These are phyloP conservation scores for Loriculus beryllinus DNA, from an alignment of 2,797 vertebrate genomes.

Conservation along the genomic window DNA sequence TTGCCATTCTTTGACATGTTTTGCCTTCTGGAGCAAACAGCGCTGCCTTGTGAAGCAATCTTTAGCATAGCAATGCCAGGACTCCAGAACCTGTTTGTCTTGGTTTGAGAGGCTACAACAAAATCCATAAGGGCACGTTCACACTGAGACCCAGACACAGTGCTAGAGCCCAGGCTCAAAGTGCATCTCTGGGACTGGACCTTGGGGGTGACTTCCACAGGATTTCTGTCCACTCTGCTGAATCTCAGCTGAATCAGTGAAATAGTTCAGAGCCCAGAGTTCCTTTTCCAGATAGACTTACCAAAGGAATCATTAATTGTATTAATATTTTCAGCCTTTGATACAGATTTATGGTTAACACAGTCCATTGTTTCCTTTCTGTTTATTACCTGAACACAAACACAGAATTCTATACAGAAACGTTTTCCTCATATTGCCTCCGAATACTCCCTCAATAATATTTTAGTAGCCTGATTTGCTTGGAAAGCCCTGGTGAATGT, in stretches of 20 bases:
- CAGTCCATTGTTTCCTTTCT: neutral
- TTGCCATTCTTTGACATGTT: neutral
- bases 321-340: neutral
- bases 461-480: neutral
- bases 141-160: rapidly evolving
- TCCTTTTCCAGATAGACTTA: neutral
- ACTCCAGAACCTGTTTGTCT: neutral
- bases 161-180: neutral
- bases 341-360: neutral
- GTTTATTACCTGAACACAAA: neutral
- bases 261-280: neutral
- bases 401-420: neutral
- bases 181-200: neutral
- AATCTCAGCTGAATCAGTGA: neutral
- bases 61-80: neutral
- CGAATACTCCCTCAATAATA: neutral
- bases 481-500: neutral
- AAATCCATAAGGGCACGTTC: neutral
- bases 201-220: neutral
- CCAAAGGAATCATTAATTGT: neutral
- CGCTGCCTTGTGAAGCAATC: neutral
- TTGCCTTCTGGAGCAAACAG: neutral
- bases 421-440: neutral
- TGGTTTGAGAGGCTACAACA: neutral
- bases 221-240: neutral